Percentiles rank a stretch among this genome's conserved stretches.
Conservation (phyloP, 2,113 vertebrate species). For the Zosterops pallidus region DNA sequence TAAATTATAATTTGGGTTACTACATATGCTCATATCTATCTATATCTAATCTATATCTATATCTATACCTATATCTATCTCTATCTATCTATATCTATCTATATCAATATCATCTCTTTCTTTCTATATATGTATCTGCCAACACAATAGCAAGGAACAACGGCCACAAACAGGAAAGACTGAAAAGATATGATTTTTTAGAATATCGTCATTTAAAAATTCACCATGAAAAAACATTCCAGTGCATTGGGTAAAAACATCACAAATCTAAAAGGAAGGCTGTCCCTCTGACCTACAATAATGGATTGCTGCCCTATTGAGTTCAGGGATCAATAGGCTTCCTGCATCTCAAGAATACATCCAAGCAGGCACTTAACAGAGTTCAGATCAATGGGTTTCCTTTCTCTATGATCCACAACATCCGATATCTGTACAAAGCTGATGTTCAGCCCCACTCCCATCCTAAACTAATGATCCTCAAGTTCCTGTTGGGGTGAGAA, state of each 20-base stretch:
- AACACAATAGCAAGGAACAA: not conserved
- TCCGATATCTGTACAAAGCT: accelerated
- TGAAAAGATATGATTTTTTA: not conserved
- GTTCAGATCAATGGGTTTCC: not conserved
- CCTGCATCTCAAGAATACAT: not conserved
- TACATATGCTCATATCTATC: not conserved
- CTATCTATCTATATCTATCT: not conserved
- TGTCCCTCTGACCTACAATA: not conserved
- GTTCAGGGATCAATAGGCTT: slow-evolving; percentile 4
- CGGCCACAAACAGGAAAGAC: not conserved
- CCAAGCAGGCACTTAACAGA: not conserved
- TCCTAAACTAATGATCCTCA: not conserved
- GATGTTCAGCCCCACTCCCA: not conserved
- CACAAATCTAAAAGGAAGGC: not conserved
- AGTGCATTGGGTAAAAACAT: not conserved
- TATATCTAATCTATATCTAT: too few relatives aligned
- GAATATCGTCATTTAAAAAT: not conserved
- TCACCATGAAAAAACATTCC: not conserved
- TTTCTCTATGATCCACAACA: not conserved
- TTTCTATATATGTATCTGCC: not conserved
- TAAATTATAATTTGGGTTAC: not conserved
- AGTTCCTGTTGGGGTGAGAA: not conserved
- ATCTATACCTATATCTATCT: too few relatives aligned
- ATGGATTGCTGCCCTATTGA: not conserved
- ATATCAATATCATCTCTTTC: accelerated